Evolutionary conservation across 1,140 invertebrate genomes (phyloP).

Genomic region (Drosophila hydei): DNA sequence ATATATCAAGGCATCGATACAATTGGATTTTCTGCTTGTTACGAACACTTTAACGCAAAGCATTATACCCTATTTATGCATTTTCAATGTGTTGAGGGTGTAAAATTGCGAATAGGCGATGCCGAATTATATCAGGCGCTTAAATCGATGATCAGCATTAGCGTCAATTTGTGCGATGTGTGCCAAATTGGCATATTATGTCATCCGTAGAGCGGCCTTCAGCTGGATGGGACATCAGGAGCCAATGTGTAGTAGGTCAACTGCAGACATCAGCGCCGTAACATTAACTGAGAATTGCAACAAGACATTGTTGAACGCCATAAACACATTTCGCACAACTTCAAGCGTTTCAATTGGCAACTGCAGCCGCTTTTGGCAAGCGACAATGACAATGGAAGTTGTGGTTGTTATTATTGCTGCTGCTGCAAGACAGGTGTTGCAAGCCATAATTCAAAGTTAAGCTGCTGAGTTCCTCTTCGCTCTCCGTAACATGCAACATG

Average conservation of each 20-base stretch:
- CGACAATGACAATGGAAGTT: slow-evolving; percentile 64
- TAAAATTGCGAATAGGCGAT: slow-evolving; percentile 1
- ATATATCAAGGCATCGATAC: no score
- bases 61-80: no score
- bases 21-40: no score
- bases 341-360: slow-evolving; percentile 20
- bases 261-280: slow-evolving; percentile 18
- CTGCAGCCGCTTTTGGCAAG: slow-evolving; percentile 13
- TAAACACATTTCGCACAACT: slow-evolving; percentile 39
- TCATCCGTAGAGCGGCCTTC: slow-evolving; percentile 37
- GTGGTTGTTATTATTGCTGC: neutral
- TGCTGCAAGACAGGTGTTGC: slow-evolving; percentile 60
- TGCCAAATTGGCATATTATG: slow-evolving; percentile 47
- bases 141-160: slow-evolving; percentile 33
- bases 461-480: slow-evolving; percentile 53
- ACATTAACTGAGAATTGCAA: slow-evolving; percentile 29
- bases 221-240: neutral
- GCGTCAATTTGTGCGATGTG: slow-evolving; percentile 17
- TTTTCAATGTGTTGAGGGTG: no score
- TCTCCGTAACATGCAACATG: slow-evolving; percentile 44
- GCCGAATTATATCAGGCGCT: slow-evolving; percentile 18
- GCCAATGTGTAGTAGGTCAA: slow-evolving; percentile 25
- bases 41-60: no score
- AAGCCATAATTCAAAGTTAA: slow-evolving; percentile 55
- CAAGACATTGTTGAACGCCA: slow-evolving; percentile 28